A percentile compares a stretch with the other conserved stretches of the same genome.
Conservation (phyloP, 2,797 vertebrate genomes). For the Fistularia commersonii region DNA sequence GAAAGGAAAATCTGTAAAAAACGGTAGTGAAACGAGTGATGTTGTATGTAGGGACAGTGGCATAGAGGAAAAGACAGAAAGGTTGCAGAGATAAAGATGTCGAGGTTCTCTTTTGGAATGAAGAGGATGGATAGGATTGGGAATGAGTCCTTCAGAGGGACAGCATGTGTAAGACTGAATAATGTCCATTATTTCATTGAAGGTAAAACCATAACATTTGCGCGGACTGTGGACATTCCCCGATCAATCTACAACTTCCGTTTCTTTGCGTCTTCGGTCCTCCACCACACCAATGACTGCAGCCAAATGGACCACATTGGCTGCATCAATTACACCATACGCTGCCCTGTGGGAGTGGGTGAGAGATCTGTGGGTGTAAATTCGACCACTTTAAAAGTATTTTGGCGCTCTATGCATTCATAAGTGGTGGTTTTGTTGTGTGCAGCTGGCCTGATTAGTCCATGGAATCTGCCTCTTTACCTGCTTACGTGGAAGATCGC, state of each 20-base stretch:
- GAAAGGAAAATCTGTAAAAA: too few relatives aligned
- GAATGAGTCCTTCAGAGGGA: too few relatives aligned
- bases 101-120: too few relatives aligned
- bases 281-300: constrained; percentile 87
- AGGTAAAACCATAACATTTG: constrained; percentile 89
- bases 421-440: constrained; percentile 2
- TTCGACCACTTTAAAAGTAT: fast-evolving
- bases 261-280: constrained; percentile 89
- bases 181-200: constrained; percentile 4
- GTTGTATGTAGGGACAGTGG: too few relatives aligned
- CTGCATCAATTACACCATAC: constrained; percentile 87
- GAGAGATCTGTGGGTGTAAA: constrained; percentile 25
- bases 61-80: too few relatives aligned
- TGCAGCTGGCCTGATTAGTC: constrained; percentile 92
- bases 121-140: too few relatives aligned
- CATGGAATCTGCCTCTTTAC: constrained; percentile 96
- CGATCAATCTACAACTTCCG: constrained; percentile 86
- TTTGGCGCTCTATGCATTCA: neutral
- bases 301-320: constrained; percentile 82
- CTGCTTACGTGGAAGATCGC: constrained; percentile 98
- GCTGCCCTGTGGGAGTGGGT: constrained; percentile 90
- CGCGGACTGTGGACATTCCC: constrained; percentile 87
- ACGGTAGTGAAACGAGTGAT: too few relatives aligned
- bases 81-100: too few relatives aligned
- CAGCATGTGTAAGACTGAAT: too few relatives aligned